A percentile compares a stretch with the other conserved stretches of the same genome.
Conservation (phyloP, 2,797 vertebrate species). For the Aldrovandia affinis region DNA sequence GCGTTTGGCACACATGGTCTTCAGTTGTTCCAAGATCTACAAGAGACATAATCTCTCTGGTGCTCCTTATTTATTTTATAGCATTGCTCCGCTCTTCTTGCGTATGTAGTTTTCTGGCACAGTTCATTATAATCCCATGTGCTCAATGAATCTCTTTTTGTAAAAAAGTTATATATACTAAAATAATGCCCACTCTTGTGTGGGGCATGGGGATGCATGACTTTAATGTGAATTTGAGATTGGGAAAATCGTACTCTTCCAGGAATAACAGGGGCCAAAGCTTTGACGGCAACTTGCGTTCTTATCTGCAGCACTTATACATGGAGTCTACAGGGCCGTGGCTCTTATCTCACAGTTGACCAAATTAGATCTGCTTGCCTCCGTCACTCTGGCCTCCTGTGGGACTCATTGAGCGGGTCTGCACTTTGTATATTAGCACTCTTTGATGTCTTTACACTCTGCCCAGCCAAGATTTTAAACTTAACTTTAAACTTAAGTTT, state of each 20-base stretch:
- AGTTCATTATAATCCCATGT: not conserved
- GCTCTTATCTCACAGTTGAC: not conserved
- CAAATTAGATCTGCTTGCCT: not conserved
- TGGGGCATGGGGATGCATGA: not conserved
- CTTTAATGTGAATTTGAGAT: not conserved
- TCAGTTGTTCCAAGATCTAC: not conserved
- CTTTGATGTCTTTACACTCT: not conserved
- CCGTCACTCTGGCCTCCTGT: not conserved
- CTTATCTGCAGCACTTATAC: not conserved
- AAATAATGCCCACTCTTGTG: not conserved
- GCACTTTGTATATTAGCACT: not conserved
- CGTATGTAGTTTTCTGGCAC: not conserved
- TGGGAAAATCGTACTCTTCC: not conserved
- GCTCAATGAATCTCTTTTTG: not conserved
- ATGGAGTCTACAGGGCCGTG: not conserved
- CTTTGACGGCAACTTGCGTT: not conserved
- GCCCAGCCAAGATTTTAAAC: not conserved
- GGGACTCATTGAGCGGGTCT: not conserved
- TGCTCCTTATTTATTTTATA: not conserved
- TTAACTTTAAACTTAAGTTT: not conserved
- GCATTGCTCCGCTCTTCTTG: not conserved
- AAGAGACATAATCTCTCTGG: not conserved
- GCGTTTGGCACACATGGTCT: not conserved
- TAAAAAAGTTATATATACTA: not conserved
- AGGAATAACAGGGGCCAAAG: not conserved